Conservation (phyloP, 2,888 invertebrate genomes). For the Troilus luridus region DNA sequence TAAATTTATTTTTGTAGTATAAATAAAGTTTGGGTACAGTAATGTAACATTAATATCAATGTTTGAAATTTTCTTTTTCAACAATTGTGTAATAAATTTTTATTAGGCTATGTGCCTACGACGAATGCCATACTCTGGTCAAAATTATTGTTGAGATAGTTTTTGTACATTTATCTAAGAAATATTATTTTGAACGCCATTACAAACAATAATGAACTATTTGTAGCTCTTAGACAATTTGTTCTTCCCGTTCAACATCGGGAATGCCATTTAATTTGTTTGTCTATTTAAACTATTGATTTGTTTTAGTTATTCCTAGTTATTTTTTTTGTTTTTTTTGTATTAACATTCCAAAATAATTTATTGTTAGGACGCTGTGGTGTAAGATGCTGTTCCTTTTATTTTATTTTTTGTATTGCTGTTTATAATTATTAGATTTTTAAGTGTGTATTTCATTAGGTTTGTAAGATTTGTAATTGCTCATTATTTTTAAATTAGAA, state of each 20-base stretch:
- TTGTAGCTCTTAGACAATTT: background rate
- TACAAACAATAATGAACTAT: background rate
- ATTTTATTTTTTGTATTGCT: background rate
- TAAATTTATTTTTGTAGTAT: background rate
- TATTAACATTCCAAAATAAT: constrained; percentile 38
- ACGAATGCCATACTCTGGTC: background rate
- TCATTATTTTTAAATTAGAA: constrained; percentile 37
- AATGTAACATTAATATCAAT: background rate
- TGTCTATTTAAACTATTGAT: background rate
- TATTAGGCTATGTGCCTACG: background rate
- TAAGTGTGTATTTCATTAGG: background rate
- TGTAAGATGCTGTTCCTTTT: constrained; percentile 46
- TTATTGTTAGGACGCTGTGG: background rate
- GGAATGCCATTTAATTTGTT: background rate
- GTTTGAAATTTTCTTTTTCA: background rate
- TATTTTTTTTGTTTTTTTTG: background rate
- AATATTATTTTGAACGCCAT: background rate
- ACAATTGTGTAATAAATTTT: background rate
- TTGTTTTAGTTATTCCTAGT: background rate
- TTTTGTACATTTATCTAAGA: background rate
- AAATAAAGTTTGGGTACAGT: background rate
- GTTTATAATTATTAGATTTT: constrained; percentile 17
- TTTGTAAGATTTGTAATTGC: constrained; percentile 41
- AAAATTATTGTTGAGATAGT: background rate
- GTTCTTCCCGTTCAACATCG: background rate